Base-by-base conservation (phyloP, 2,113 vertebrate species). In the Oryzias celebensis region DNA sequence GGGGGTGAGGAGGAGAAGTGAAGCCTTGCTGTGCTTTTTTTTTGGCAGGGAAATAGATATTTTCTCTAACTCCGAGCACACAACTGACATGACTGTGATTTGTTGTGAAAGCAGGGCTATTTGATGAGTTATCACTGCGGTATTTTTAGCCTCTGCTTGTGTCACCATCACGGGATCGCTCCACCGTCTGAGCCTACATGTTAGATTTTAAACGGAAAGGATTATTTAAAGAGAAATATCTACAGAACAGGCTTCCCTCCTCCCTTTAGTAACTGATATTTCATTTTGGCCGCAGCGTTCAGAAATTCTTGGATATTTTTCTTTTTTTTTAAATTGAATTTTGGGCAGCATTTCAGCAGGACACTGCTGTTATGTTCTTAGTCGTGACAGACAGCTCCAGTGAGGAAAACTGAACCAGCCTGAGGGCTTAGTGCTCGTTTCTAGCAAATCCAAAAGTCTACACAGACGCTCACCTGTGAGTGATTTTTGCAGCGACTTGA, bases 21-120 rank as follows among this genome's bases (percentile, higher is more conserved):
- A 55, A 82, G 80, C 65, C 75, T 75, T 71, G 78, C 84, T 68
- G 89, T 87, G 88, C 77, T 80, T 82, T 89, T 85, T 36, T 10
- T 83, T 43, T 74, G 82, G 78, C 81, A 75, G 43, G 49, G 60
- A 77, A 80, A 75, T 80, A 17, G 70, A 80, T 64, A 65, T 14
- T n/a, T 7, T 15, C 61, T 46, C 50, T 47, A 28, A 20, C 54
- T 50, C 7, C 4, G 58, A 62, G 65, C 78, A 56, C 58, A 68
- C 77, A 57, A 59, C 77, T 63, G 73, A 79, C 81, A 68, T 78
- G 61, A 82, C 84, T 73, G 69, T 71, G 82, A 83, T 88, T 85
- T 84, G 80, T 86, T 88, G 85, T 86, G 86, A 87, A 89, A 88
- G 80, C 59, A 56, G 77, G 56, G 78, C 85, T 78, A 82, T 82